These are phyloP conservation scores for Phyto melanocephala DNA, from an alignment of 2,888 invertebrate species.

Conservation along the genomic window DNA sequence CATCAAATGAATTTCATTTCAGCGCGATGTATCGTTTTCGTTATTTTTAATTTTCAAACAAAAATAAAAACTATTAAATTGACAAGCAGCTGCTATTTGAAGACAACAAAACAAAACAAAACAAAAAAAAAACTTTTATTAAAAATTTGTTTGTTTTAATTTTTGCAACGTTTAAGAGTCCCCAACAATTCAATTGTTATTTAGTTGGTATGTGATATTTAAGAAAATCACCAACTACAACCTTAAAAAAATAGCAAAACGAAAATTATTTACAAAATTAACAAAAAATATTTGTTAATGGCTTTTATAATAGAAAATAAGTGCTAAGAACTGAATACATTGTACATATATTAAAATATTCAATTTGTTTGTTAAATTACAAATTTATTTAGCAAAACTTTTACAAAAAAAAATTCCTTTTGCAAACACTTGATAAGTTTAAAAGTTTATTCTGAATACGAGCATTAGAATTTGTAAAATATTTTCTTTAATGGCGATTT, in stretches of 20 bases:
- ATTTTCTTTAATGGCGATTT: too few species aligned
- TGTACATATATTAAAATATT: too few species aligned
- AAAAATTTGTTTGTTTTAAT: constrained; percentile 17
- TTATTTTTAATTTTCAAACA: background rate
- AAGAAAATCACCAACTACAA: constrained; percentile 8
- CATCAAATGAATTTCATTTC: constrained; percentile 36
- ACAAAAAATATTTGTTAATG: constrained; percentile 6
- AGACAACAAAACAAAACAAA: too few species aligned
- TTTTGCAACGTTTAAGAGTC: background rate
- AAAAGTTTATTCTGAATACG: too few species aligned
- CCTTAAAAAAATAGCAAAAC: background rate
- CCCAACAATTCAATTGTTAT: constrained; percentile 55
- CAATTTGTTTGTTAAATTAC: too few species aligned
- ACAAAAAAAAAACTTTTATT: constrained; percentile 11
- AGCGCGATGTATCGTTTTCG: background rate
- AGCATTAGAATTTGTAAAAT: too few species aligned
- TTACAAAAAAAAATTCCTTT: too few species aligned
- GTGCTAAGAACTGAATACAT: too few species aligned
- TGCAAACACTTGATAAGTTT: too few species aligned
- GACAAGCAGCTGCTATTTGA: constrained; percentile 60
- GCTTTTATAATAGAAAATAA: too few species aligned
- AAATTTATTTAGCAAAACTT: too few species aligned
- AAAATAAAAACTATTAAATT: constrained; percentile 25
- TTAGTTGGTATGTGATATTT: constrained; percentile 43
- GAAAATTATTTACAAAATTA: constrained; percentile 25